Conservation (phyloP, 2,113 vertebrate species). For the Pristiophorus japonicus region DNA sequence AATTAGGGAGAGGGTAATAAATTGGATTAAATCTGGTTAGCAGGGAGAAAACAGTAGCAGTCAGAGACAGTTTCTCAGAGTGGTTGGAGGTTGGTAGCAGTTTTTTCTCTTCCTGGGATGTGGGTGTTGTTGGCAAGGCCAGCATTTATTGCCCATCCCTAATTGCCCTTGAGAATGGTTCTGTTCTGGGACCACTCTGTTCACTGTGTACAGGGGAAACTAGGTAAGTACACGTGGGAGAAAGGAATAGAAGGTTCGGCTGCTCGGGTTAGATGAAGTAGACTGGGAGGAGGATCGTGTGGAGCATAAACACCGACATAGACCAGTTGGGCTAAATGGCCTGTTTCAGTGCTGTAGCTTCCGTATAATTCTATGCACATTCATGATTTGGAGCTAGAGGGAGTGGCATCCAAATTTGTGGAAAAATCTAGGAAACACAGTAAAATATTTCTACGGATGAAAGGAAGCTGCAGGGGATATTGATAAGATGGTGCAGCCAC, state of each 20-base stretch:
- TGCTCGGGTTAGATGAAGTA: not conserved
- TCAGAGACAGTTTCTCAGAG: not conserved
- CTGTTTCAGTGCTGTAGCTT: too few relatives aligned
- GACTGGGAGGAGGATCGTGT: not conserved
- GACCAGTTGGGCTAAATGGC: not conserved
- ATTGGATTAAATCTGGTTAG: not conserved
- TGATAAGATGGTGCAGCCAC: not conserved
- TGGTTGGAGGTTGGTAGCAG: not conserved
- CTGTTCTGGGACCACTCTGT: too few relatives aligned
- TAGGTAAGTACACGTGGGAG: not conserved
- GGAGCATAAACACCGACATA: not conserved
- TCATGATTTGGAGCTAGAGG: not conserved
- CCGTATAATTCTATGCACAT: not conserved
- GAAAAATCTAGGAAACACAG: not conserved
- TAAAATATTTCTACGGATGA: not conserved
- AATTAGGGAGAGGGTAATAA: not conserved
- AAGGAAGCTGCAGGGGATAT: not conserved
- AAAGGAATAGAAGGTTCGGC: too few relatives aligned
- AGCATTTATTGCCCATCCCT: too few relatives aligned
- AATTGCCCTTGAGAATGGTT: not conserved
- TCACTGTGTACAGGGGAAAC: not conserved
- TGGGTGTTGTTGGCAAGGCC: too few relatives aligned
- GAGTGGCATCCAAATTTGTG: not conserved
- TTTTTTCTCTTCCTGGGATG: too few relatives aligned
- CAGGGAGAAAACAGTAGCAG: not conserved